Evolutionary conservation across 2,113 vertebrate genomes (phyloP).

Genomic region (Gymnogyps californianus): DNA sequence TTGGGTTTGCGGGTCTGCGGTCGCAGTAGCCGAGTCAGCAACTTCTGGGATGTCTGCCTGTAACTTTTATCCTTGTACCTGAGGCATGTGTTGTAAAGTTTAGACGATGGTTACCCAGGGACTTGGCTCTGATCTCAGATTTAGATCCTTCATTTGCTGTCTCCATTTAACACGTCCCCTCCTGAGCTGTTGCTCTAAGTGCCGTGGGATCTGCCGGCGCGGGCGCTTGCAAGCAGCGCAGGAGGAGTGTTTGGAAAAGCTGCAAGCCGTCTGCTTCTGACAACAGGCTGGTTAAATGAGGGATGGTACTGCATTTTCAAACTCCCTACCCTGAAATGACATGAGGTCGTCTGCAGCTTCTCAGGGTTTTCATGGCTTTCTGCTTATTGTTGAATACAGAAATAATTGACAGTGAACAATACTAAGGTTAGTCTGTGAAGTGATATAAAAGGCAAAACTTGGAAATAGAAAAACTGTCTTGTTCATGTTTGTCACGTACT

Average conservation of each 20-base stretch:
- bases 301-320: background rate
- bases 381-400: background rate
- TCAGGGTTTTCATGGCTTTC: background rate
- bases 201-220: background rate
- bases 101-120: background rate
- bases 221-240: background rate
- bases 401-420: background rate
- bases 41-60: no score
- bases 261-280: background rate
- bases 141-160: background rate
- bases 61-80: background rate
- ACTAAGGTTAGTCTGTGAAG: background rate
- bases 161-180: background rate
- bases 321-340: background rate
- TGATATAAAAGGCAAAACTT: background rate
- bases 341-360: background rate
- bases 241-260: background rate
- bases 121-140: background rate
- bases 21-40: rapidly evolving
- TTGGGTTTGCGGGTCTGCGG: background rate
- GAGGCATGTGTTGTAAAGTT: background rate
- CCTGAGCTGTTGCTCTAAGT: background rate
- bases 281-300: background rate
- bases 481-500: background rate
- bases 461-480: background rate